A percentile compares a stretch with the other conserved stretches of the same genome.
phyloP scores from a whole-genome alignment of 2,888 invertebrate genomes.

The Pterostichus niger region DNA sequence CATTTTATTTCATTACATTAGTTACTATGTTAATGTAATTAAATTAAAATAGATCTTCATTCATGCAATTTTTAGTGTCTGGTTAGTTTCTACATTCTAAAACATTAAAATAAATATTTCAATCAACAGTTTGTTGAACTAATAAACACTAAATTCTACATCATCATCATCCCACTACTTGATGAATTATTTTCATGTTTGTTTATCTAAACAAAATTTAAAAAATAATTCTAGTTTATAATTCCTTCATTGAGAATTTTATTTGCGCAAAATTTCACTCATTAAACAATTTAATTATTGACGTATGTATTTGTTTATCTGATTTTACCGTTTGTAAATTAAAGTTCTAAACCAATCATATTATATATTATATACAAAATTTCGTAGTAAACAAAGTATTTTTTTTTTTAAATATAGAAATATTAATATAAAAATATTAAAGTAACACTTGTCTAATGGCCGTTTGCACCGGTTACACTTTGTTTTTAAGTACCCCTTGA shows the following conservation, averaged over 20 bases:
- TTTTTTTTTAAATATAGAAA: too few relatives aligned
- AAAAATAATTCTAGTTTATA: neutral
- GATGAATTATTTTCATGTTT: neutral
- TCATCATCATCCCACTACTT: constrained; percentile 21
- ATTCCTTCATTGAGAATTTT: neutral
- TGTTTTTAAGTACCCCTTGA: too few relatives aligned
- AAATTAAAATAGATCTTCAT: neutral
- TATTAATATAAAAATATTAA: too few relatives aligned
- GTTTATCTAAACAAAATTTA: neutral
- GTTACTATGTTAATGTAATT: too few relatives aligned
- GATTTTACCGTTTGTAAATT: neutral
- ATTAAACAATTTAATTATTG: too few relatives aligned
- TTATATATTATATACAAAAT: too few relatives aligned
- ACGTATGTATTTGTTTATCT: neutral
- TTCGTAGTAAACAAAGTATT: too few relatives aligned
- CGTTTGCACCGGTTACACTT: too few relatives aligned
- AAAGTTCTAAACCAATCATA: too few relatives aligned
- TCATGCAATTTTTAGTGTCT: neutral
- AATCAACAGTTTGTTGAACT: constrained; percentile 10
- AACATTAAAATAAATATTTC: constrained; percentile 4
- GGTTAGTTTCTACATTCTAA: neutral
- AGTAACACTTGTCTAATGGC: too few relatives aligned
- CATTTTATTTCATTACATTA: too few relatives aligned
- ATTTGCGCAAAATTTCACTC: neutral
- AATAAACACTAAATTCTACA: constrained; percentile 9